These are phyloP conservation scores for Pseudotriccus pelzelni DNA, from an alignment of 2,797 vertebrate genomes.

Conservation along the genomic window DNA sequence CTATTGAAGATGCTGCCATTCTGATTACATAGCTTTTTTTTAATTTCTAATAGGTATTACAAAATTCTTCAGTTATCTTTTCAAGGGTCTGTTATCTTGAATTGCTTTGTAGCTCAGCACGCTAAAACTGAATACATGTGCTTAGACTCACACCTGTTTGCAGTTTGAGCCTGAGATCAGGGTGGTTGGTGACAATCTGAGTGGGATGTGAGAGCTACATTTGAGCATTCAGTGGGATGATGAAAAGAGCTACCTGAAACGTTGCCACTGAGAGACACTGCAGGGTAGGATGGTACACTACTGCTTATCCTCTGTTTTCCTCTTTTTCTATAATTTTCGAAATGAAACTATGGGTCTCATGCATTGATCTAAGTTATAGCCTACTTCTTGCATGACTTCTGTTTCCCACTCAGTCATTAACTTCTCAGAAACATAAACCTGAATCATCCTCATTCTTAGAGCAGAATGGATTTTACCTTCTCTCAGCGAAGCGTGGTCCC, in stretches of 20 bases:
- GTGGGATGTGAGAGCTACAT: not conserved
- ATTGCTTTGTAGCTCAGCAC: not conserved
- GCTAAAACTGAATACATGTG: not conserved
- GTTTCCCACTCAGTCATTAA: not conserved
- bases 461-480: not conserved
- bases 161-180: not conserved
- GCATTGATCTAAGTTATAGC: not conserved
- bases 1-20: not conserved
- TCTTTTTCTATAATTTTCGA: not conserved
- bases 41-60: not conserved
- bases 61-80: not conserved
- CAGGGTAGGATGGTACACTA: not conserved
- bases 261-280: not conserved
- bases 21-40: not conserved
- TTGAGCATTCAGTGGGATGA: not conserved
- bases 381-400: not conserved
- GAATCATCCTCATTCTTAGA: not conserved
- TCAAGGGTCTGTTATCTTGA: not conserved
- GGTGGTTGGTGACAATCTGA: not conserved
- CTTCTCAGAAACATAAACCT: not conserved
- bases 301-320: not conserved
- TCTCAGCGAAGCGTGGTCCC: not conserved
- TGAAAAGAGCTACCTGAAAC: not conserved
- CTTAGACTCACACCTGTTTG: not conserved
- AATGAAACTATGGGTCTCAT: fast-evolving